These are phyloP conservation scores for Globodera ellingtonae DNA, from an alignment of 1,140 invertebrate genomes.

Conservation along the genomic window DNA sequence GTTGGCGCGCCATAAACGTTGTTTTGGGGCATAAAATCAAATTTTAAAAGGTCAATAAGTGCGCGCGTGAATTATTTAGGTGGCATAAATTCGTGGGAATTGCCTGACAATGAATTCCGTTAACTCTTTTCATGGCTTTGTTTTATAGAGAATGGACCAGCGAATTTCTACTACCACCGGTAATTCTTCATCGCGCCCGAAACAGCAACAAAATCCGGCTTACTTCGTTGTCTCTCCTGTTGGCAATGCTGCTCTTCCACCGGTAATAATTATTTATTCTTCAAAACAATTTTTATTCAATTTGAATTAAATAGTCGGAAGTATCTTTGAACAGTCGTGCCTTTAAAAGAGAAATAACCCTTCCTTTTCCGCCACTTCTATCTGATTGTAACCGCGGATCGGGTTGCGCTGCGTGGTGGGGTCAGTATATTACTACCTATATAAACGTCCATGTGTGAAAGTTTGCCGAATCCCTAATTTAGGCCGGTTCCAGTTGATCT, in stretches of 20 bases:
- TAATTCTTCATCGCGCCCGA: background rate
- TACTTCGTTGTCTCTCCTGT: background rate
- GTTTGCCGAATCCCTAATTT: background rate
- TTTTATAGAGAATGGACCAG: background rate
- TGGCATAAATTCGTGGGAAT: too few relatives aligned
- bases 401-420: background rate
- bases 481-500: background rate
- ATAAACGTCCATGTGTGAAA: too few relatives aligned
- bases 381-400: background rate
- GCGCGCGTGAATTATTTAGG: too few relatives aligned
- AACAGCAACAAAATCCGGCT: background rate
- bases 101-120: too few relatives aligned
- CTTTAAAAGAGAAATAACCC: too few relatives aligned
- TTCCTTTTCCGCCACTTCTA: background rate
- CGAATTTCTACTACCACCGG: background rate
- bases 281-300: too few relatives aligned
- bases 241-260: background rate
- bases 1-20: too few relatives aligned
- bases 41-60: too few relatives aligned
- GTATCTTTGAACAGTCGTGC: too few relatives aligned
- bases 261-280: background rate
- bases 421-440: background rate
- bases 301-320: too few relatives aligned
- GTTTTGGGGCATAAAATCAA: too few relatives aligned
- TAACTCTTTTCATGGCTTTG: background rate